phyloP scores from a whole-genome alignment of 2,888 invertebrate genomes.

The Dastarcus helophoroides region DNA sequence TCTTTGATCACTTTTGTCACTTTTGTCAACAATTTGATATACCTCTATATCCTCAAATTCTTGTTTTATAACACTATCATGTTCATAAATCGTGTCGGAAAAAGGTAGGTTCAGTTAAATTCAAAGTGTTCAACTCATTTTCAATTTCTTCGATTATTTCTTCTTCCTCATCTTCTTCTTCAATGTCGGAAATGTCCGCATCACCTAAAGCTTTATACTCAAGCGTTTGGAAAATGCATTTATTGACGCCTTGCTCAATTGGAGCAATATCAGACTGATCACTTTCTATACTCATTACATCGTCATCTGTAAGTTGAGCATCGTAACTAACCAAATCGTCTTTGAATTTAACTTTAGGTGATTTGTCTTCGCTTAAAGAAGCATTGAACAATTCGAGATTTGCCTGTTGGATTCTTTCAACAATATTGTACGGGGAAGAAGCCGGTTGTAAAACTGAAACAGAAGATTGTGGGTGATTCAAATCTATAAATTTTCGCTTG shows the following conservation, averaged over 20 bases:
- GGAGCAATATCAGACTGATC: slow-evolving; percentile 22
- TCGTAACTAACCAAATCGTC: slow-evolving; percentile 41
- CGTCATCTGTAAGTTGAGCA: slow-evolving; percentile 35
- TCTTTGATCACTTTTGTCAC: background rate
- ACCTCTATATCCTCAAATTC: slow-evolving; percentile 19
- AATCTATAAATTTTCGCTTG: background rate
- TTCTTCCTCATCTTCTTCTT: slow-evolving; percentile 24
- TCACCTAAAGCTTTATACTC: slow-evolving; percentile 18
- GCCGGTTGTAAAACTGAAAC: slow-evolving; percentile 37
- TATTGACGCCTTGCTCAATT: slow-evolving; percentile 13
- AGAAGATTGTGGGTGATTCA: slow-evolving; percentile 1
- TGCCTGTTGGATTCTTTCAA: slow-evolving; percentile 43
- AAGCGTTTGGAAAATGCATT: too few species aligned
- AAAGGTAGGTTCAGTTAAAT: too few species aligned
- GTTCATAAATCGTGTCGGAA: slow-evolving; percentile 9
- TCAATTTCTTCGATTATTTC: slow-evolving; percentile 14
- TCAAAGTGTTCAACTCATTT: slow-evolving; percentile 8
- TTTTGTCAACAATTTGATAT: slow-evolving; percentile 4
- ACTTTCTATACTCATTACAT: slow-evolving; percentile 34
- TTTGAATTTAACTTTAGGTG: slow-evolving; percentile 39
- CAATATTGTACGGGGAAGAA: slow-evolving; percentile 43
- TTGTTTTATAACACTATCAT: slow-evolving; percentile 14
- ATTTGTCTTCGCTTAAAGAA: slow-evolving; percentile 15
- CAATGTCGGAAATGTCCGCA: slow-evolving; percentile 19
- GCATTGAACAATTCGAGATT: slow-evolving; percentile 39